A percentile compares a stretch with the other conserved stretches of the same genome.
Evolutionary conservation across 2,797 vertebrate genomes (phyloP).

Genomic region (Erethizon dorsatum): DNA sequence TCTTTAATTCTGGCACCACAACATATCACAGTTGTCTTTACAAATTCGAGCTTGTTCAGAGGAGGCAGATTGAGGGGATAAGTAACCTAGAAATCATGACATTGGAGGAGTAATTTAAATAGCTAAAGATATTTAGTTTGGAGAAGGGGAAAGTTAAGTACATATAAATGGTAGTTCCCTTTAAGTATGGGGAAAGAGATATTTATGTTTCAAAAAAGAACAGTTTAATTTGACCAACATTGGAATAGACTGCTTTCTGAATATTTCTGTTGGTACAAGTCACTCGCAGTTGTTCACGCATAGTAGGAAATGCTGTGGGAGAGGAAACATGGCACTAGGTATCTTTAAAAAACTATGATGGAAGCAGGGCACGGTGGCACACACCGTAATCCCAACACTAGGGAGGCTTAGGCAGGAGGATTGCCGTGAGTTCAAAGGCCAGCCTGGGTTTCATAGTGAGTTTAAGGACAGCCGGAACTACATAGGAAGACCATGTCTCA

Average conservation of each 20-base stretch:
- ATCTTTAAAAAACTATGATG: not conserved
- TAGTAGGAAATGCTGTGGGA: conserved; percentile 45
- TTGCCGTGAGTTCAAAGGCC: not conserved
- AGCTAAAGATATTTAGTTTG: conserved; percentile 48
- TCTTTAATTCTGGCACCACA: conserved; percentile 52
- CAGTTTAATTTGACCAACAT: conserved; percentile 43
- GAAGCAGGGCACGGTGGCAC: not conserved
- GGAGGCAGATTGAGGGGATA: not conserved
- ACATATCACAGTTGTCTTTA: not conserved
- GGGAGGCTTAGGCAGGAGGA: not conserved
- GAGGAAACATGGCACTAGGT: not conserved
- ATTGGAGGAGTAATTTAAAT: conserved; percentile 60
- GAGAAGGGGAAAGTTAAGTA: conserved; percentile 21
- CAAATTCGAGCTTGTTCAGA: conserved; percentile 39
- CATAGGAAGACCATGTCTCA: not conserved
- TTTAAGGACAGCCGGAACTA: not conserved
- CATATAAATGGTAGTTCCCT: conserved; percentile 20
- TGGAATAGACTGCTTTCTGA: conserved; percentile 56
- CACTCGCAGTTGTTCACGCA: conserved; percentile 47
- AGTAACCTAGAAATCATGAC: conserved; percentile 21
- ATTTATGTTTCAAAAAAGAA: conserved; percentile 50
- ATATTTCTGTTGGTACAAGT: conserved; percentile 47
- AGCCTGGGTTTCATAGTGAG: not conserved
- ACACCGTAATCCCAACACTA: not conserved
- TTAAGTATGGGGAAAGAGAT: conserved; percentile 57